phyloP scores from a whole-genome alignment of 2,113 vertebrate species.

The Cyphomyrus discorhynchus region DNA sequence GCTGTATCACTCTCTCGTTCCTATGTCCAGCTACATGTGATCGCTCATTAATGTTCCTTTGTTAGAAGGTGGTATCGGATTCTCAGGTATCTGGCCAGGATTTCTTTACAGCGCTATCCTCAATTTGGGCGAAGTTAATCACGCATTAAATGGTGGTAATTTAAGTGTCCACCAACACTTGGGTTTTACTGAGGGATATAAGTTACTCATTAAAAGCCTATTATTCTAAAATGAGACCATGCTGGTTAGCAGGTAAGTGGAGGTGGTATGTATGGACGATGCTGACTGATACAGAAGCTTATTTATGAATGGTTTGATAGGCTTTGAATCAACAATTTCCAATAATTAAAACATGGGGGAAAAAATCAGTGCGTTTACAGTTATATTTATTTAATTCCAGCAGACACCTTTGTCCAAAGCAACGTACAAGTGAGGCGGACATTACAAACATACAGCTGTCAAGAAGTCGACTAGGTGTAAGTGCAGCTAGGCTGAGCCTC shows the following conservation, averaged over 20 bases:
- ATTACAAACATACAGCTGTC: not conserved
- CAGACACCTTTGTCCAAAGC: not conserved
- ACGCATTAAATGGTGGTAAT: not conserved
- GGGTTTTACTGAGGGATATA: too few relatives aligned
- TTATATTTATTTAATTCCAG: not conserved
- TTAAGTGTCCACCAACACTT: not conserved
- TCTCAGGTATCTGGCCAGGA: not conserved
- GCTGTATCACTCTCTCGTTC: not conserved
- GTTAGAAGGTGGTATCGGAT: not conserved
- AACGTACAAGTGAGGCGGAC: not conserved
- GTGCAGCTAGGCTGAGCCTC: not conserved
- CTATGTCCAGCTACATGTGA: not conserved
- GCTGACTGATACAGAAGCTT: not conserved
- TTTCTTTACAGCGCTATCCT: not conserved
- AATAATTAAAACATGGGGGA: not conserved
- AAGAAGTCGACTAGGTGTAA: not conserved
- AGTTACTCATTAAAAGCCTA: not conserved
- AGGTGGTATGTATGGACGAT: not conserved
- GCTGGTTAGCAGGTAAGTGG: not conserved
- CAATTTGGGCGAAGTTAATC: not conserved
- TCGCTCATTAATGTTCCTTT: not conserved
- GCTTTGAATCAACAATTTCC: not conserved
- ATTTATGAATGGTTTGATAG: not conserved
- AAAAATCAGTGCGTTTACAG: not conserved
- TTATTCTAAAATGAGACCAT: not conserved